Conservation (phyloP, 1,140 invertebrate species). For the Streblospio benedicti region DNA sequence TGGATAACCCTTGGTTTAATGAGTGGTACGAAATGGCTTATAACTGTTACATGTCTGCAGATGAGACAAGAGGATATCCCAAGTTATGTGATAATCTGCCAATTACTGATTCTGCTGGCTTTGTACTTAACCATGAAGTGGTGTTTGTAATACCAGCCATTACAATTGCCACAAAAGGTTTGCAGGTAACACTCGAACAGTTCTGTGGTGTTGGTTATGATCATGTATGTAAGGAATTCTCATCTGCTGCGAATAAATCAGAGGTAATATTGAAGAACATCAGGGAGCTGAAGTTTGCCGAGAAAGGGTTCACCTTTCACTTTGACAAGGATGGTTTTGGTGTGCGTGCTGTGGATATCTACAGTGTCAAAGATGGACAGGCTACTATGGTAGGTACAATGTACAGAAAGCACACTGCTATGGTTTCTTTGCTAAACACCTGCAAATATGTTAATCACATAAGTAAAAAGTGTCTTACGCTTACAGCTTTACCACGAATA, state of each 20-base stretch:
- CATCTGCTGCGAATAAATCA: conserved; percentile 25
- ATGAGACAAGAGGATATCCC: conserved; percentile 22
- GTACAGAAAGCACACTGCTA: background rate
- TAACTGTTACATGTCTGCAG: conserved; percentile 29
- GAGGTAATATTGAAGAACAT: conserved; percentile 30
- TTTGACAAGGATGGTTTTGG: background rate
- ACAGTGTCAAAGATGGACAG: background rate
- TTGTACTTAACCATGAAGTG: conserved; percentile 29
- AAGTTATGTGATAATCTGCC: conserved; percentile 19
- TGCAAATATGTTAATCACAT: background rate
- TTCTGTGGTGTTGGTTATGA: conserved; percentile 31
- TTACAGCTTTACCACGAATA: no score
- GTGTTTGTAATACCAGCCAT: conserved; percentile 31
- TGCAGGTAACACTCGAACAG: conserved; percentile 27
- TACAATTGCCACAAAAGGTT: conserved; percentile 28
- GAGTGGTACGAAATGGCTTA: conserved; percentile 34
- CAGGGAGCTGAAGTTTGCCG: conserved; percentile 21
- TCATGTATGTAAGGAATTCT: conserved; percentile 29
- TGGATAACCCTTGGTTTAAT: conserved; percentile 38
- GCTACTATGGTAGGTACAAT: background rate
- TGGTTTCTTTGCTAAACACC: background rate
- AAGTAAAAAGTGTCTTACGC: background rate
- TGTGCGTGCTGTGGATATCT: background rate
- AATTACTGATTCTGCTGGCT: conserved; percentile 22
- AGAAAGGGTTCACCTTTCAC: conserved; percentile 7